Base-by-base conservation (phyloP, 2,888 invertebrate genomes). In the Trichacis sp. region DNA sequence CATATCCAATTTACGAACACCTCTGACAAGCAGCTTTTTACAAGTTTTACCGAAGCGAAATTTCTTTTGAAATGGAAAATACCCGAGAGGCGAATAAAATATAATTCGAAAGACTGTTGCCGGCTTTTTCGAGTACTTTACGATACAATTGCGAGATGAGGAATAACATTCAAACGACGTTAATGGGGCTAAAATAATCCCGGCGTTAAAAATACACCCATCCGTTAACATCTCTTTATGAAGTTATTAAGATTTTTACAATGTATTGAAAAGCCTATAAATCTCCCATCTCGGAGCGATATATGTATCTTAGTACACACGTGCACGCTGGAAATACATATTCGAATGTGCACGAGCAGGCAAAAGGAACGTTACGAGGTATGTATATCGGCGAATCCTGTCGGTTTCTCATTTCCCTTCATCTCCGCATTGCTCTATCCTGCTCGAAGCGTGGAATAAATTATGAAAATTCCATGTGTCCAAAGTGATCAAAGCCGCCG, bases 381-480 rank as follows among this genome's bases (percentile, higher is more conserved):
- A 49, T 49, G 49, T 49, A 38, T 49, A 49, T 49, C 49, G 49
- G 48, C 30, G 48, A 48, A 30, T 48, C 30, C 33, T 48, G 30
- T 49, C 19, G 49, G 49, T 49, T 49, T 49, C 49, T 49, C 38
- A 49, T 49, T 49, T 49, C 38, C 49, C 49, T 49, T 49, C 49
- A 38, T 49, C 49, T 49, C 49, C 49, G 36, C 49, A 49, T 49
- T 38, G 49, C 43, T 43, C 47, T 50, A 20, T 55, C 48, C 29
- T 17, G 46, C 55, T 55, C 55, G 38, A 40, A 55, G 55, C 57
- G 65, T 73, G 67, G 76, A 80, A 79, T 80, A 80, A 79, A 79
- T 80, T 79, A 78, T 74, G 76, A 79, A 79, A 79, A 78, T 78
- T 74, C 73, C 73, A 64, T 79, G 76, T 79, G 79, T 77, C 78